Evolutionary conservation across 53 echinoderm and acorn worm genomes (phyloP).

Genomic region (Patiria pectinifera): DNA sequence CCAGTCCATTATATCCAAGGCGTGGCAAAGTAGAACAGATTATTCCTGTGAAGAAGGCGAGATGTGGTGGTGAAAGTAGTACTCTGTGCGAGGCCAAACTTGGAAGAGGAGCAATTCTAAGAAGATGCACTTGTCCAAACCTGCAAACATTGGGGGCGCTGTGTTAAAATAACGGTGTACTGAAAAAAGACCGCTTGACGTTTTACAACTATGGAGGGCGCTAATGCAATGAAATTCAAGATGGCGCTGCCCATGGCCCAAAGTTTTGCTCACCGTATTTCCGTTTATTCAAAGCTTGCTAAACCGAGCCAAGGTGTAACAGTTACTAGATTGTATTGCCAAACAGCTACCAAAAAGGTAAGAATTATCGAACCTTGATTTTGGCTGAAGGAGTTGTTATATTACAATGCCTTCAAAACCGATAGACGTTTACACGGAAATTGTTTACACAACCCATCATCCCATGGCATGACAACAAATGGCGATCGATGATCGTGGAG

Average conservation of each 20-base stretch:
- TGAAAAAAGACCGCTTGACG: neutral
- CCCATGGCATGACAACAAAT: too few species aligned
- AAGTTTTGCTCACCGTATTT: neutral
- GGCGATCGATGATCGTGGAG: too few species aligned
- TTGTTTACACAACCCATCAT: too few species aligned
- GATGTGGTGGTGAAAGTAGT: too few species aligned
- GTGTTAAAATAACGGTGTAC: neutral
- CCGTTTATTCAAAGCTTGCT: neutral
- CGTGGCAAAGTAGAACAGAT: too few species aligned
- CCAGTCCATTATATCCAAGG: too few species aligned
- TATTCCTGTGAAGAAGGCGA: too few species aligned
- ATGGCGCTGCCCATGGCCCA: constrained; percentile 50
- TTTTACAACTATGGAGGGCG: constrained; percentile 29
- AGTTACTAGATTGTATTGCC: neutral
- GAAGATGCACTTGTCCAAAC: too few species aligned
- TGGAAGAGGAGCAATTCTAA: neutral
- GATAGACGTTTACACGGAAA: too few species aligned
- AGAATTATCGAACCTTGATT: neutral
- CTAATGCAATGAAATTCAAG: constrained; percentile 15
- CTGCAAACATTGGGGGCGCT: neutral
- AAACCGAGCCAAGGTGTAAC: neutral
- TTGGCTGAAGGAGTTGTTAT: neutral
- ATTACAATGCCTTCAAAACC: neutral
- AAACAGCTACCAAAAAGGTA: neutral
- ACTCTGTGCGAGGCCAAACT: too few species aligned